A percentile compares a stretch with the other conserved stretches of the same genome.
These are phyloP conservation scores for Brachyhypopomus gauderio DNA, from an alignment of 2,113 vertebrate genomes.

Conservation along the genomic window DNA sequence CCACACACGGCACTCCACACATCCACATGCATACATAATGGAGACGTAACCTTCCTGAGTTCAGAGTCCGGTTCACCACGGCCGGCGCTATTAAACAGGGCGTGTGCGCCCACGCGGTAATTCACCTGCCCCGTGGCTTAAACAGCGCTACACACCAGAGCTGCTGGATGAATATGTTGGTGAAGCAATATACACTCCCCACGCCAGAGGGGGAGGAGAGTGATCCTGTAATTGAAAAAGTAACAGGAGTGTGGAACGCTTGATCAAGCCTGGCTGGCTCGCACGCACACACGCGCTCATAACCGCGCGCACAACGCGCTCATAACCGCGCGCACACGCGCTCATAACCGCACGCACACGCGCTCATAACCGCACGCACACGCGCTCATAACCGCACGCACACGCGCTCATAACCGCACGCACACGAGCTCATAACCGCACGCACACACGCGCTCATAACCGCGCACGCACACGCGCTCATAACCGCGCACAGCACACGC, in stretches of 20 bases:
- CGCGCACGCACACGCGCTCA: too few relatives aligned
- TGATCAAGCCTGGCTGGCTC: slow-evolving; percentile 7
- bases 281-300: background rate
- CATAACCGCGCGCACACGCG: too few relatives aligned
- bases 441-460: too few relatives aligned
- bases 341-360: too few relatives aligned
- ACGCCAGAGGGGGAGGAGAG: slow-evolving; percentile 7
- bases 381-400: too few relatives aligned
- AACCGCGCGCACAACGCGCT: too few relatives aligned
- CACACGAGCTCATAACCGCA: too few relatives aligned
- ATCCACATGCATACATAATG: background rate
- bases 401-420: too few relatives aligned
- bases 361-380: too few relatives aligned
- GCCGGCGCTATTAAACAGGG: slow-evolving; percentile 1
- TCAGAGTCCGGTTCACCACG: slow-evolving; percentile 3
- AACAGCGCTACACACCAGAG: slow-evolving; percentile 9
- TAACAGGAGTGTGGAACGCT: slow-evolving; percentile 6
- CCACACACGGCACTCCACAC: background rate
- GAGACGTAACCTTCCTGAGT: slow-evolving; percentile 12
- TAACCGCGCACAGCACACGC: background rate
- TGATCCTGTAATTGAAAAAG: slow-evolving; percentile 35
- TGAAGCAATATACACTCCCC: slow-evolving; percentile 19
- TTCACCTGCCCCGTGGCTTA: slow-evolving; percentile 30
- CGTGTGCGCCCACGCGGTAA: slow-evolving; percentile 20
- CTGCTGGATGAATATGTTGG: background rate